A percentile compares a stretch with the other conserved stretches of the same genome.
Conservation (phyloP, 2,797 vertebrate genomes). For the Tangara arthus region DNA sequence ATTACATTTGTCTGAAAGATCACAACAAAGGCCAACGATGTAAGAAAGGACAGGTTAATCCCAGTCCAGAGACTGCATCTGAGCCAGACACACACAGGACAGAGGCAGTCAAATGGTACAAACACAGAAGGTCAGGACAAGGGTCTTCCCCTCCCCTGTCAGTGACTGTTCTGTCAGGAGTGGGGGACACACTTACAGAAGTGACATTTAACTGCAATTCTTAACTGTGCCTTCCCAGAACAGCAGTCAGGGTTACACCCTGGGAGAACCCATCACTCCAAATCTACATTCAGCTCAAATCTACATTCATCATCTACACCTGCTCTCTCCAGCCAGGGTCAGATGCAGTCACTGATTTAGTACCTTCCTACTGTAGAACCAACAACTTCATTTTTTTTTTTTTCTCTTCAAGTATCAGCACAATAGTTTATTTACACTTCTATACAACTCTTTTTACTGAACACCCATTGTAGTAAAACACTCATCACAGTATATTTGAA, state of each 20-base stretch:
- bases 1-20: constrained; percentile 10
- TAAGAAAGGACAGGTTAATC: background rate
- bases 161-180: background rate
- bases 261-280: rapidly evolving
- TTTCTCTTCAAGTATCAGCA: constrained; percentile 59
- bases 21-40: background rate
- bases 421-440: constrained; percentile 58
- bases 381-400: background rate
- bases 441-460: constrained; percentile 16
- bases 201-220: background rate
- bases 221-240: background rate
- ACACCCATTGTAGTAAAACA: constrained; percentile 7
- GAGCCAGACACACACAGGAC: constrained; percentile 9
- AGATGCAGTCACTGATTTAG: background rate
- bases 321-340: background rate
- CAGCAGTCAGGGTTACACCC: background rate
- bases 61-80: background rate
- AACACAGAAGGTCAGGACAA: background rate
- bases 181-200: rapidly evolving
- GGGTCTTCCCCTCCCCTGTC: background rate
- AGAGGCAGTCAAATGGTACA: background rate
- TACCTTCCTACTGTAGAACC: background rate
- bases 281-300: background rate
- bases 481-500: constrained; percentile 50
- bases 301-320: background rate